Conservation (phyloP, 1,140 invertebrate species). For the Penaeus japonicus region DNA sequence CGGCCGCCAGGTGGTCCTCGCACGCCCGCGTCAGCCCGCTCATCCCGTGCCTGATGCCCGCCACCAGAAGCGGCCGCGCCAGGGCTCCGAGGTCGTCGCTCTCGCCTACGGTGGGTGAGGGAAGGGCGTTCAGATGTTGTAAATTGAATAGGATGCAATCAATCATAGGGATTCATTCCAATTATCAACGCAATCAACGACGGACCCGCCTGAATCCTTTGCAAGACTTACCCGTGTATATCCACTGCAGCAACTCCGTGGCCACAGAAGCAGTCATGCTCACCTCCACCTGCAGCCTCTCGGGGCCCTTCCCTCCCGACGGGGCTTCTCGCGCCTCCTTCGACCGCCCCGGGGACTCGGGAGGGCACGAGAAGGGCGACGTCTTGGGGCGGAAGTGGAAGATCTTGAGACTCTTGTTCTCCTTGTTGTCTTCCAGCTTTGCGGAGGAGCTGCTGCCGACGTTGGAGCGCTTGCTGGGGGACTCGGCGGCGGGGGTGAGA, state of each 20-base stretch:
- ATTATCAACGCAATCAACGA: background rate
- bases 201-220: background rate
- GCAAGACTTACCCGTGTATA: slow-evolving; percentile 28
- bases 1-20: slow-evolving; percentile 11
- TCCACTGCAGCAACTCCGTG: slow-evolving; percentile 15
- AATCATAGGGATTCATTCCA: background rate
- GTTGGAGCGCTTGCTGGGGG: background rate
- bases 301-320: background rate
- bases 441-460: background rate
- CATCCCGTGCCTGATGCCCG: background rate
- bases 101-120: background rate
- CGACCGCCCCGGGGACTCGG: background rate
- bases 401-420: too few species aligned
- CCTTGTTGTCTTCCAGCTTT: too few species aligned
- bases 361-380: background rate
- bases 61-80: slow-evolving; percentile 1
- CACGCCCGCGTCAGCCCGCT: background rate
- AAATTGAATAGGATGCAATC: too few species aligned
- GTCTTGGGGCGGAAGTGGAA: background rate
- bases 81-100: background rate
- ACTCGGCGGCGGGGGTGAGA: background rate
- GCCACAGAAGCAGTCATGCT: slow-evolving; percentile 39
- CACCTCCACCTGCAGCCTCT: background rate
- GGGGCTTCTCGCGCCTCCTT: background rate
- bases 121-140: too few species aligned